These are phyloP conservation scores for Rana temporaria DNA, from an alignment of 2,113 vertebrate species.

Conservation along the genomic window DNA sequence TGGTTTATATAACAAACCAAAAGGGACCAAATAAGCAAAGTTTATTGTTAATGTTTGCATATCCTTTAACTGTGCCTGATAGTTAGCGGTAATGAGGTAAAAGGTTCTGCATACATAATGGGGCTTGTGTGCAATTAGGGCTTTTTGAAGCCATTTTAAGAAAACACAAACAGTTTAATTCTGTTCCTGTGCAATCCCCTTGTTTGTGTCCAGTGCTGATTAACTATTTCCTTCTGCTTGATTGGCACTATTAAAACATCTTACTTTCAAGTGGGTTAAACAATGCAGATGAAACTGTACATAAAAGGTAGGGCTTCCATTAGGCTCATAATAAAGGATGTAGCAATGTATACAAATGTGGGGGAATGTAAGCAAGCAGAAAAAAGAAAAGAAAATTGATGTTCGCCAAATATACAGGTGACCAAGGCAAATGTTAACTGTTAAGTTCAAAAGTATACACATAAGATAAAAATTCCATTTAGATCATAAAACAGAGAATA, in stretches of 20 bases:
- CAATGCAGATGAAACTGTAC: background rate
- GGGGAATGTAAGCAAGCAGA: background rate
- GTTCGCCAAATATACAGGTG: slow-evolving; percentile 1
- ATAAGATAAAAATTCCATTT: slow-evolving; percentile 13
- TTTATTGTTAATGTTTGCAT: too few species aligned
- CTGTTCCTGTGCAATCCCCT: background rate
- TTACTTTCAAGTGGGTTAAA: background rate
- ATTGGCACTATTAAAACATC: background rate
- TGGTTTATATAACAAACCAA: too few species aligned
- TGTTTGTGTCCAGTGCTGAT: slow-evolving; percentile 25
- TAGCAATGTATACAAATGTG: background rate
- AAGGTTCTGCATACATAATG: too few species aligned
- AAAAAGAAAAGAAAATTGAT: background rate
- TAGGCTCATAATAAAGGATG: background rate
- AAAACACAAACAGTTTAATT: background rate
- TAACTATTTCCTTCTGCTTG: background rate
- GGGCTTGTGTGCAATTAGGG: too few species aligned
- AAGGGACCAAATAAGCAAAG: too few species aligned
- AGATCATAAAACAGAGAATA: slow-evolving; percentile 4
- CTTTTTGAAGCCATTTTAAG: background rate
- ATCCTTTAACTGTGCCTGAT: too few species aligned
- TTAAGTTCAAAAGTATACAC: too few species aligned
- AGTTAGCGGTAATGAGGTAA: too few species aligned
- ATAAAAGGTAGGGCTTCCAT: background rate
- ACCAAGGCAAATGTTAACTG: background rate